phyloP scores from a whole-genome alignment of 2,113 vertebrate genomes.

The Trinectes maculatus region DNA sequence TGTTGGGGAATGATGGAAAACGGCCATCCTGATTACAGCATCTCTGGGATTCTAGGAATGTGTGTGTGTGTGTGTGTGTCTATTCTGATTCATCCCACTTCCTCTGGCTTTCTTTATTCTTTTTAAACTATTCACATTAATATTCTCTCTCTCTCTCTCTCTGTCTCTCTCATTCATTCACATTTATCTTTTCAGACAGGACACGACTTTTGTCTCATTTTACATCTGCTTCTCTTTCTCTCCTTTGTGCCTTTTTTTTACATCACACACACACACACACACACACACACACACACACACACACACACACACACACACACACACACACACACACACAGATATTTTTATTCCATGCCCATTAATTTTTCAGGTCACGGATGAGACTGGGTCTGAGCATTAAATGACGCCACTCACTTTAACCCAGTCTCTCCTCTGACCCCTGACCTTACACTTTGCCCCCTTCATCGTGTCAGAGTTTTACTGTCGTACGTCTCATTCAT shows the following conservation, averaged over 20 bases:
- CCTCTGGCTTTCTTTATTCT: neutral
- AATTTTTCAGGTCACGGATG: too few relatives aligned
- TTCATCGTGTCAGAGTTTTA: too few relatives aligned
- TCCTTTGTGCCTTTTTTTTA: neutral
- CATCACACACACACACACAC: neutral
- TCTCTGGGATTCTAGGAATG: slow-evolving; percentile 1
- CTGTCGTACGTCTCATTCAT: too few relatives aligned
- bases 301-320: too few relatives aligned
- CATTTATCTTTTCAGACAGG: neutral
- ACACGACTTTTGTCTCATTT: neutral
- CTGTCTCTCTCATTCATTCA: neutral
- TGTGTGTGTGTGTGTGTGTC: slow-evolving; percentile 1
- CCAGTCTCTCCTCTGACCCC: too few relatives aligned
- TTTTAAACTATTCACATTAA: neutral
- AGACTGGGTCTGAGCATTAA: too few relatives aligned
- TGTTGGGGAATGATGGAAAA: slow-evolving; percentile 22
- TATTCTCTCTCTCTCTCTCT: neutral
- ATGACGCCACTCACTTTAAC: too few relatives aligned
- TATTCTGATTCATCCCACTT: neutral
- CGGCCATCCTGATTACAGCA: neutral
- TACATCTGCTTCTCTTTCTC: neutral
- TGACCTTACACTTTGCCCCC: too few relatives aligned
- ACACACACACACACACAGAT: too few relatives aligned
- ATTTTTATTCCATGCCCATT: too few relatives aligned
- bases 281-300: too few relatives aligned